Base-by-base conservation (phyloP, 2,888 invertebrate genomes). In the Drosophila vallismaia region DNA sequence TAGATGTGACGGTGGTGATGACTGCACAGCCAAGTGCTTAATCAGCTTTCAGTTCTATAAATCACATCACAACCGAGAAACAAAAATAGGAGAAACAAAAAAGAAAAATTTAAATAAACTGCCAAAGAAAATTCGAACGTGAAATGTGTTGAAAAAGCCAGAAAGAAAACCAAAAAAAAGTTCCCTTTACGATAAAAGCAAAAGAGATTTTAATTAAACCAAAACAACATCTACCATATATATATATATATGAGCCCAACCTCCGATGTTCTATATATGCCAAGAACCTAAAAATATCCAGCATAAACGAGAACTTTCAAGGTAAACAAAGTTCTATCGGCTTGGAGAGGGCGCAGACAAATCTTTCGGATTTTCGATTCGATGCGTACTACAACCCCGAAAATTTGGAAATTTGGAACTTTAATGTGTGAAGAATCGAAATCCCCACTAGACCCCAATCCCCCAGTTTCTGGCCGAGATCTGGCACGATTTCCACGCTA, bases 311-410 rank as follows among this genome's bases (percentile, higher is more conserved):
- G 73, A 73, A 73, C 70, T 84, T 82, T 84, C 84, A 84, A 84
- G 84, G 84, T 84, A 84, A 84, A 84, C 86, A 86, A 84, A 80
- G 71, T 72, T 82, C 75, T 72, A 79, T 79, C 74, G 33, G 33
- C n/a, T 14, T 66, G 59, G 68, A 76, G 60, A 78, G 40, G 40
- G 74, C 54, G 74, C 54, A 63, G 56, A 71, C 68, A 77, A 79
- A 83, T 71, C 73, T 55, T 52, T 53, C 56, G 70, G 62, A 70
- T 67, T 60, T 70, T 70, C 62, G 57, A 52, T 51, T 62, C 60
- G 57, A 12, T 60, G 45, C 51, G 45, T 40, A 42, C 40, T 40
- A 42, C 40, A 42, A 42, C 40, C 40, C 40, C 40, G 14, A 42
- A 42, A 42, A 12, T 42, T 19, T 8, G 36, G 19, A 42, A 42